Percentiles rank a stretch among this genome's conserved stretches.
These are phyloP conservation scores for Chirona hameri DNA, from an alignment of 2,888 invertebrate genomes.

Conservation along the genomic window DNA sequence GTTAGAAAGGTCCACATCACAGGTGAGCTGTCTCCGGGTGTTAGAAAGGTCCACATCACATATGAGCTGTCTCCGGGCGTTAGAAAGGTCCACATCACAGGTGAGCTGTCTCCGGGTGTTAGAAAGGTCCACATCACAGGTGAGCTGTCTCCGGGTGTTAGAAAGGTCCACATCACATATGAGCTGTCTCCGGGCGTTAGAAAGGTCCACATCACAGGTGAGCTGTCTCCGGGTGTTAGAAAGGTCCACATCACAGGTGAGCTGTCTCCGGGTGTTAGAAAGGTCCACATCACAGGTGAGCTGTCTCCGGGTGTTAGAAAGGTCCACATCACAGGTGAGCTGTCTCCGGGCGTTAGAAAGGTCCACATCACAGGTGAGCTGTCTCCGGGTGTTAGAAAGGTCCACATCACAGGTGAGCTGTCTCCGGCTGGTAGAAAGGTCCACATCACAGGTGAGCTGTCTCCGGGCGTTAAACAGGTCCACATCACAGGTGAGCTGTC, in stretches of 20 bases:
- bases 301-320: neutral
- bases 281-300: conserved; percentile 50
- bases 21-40: conserved; percentile 51
- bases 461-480: neutral
- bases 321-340: conserved; percentile 30
- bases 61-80: conserved; percentile 41
- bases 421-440: too few relatives aligned
- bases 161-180: too few relatives aligned
- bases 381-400: neutral
- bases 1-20: too few relatives aligned
- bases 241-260: too few relatives aligned
- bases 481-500: conserved; percentile 44
- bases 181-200: conserved; percentile 55
- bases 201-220: conserved; percentile 51
- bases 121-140: conserved; percentile 53
- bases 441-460: conserved; percentile 47
- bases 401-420: too few relatives aligned
- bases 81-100: too few relatives aligned
- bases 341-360: conserved; percentile 56
- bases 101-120: conserved; percentile 52
- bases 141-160: conserved; percentile 37
- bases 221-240: neutral
- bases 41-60: conserved; percentile 53
- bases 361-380: conserved; percentile 49
- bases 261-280: conserved; percentile 55